Evolutionary conservation across 2,797 vertebrate genomes (phyloP).

Genomic region (Sebastes elongatus): DNA sequence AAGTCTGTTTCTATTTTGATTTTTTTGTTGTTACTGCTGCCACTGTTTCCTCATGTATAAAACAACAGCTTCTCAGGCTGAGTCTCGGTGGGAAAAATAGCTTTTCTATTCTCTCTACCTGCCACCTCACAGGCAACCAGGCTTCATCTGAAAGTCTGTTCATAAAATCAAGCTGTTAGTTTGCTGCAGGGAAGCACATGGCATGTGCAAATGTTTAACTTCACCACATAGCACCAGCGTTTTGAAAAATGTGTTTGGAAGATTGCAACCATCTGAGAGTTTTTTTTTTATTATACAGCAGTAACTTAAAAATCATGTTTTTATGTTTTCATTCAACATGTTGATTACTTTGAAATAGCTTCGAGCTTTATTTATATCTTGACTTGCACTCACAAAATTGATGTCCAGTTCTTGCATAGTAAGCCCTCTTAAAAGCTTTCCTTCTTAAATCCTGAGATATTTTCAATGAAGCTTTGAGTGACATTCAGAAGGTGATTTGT

Average conservation of each 20-base stretch:
- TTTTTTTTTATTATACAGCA: background rate
- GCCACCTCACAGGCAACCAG: background rate
- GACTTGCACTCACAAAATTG: background rate
- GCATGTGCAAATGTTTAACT: background rate
- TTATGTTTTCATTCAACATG: background rate
- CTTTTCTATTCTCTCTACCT: background rate
- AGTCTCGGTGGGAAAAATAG: background rate
- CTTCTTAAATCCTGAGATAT: background rate
- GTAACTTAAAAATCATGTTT: background rate
- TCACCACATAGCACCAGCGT: background rate
- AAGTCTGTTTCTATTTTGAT: background rate
- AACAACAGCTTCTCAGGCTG: background rate
- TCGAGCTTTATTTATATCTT: background rate
- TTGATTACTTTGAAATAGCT: background rate
- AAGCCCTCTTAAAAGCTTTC: background rate
- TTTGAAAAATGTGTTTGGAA: background rate
- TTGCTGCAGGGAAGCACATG: background rate
- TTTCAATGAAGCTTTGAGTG: background rate
- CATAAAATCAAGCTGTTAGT: background rate
- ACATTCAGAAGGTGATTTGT: background rate
- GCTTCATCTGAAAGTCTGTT: background rate
- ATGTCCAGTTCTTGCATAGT: background rate
- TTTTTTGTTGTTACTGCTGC: background rate
- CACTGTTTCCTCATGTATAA: background rate
- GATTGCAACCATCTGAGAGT: background rate